phyloP scores from a whole-genome alignment of 30 jellyfish, hydroid and myxozoan species.

The Turritopsis dohrnii region DNA sequence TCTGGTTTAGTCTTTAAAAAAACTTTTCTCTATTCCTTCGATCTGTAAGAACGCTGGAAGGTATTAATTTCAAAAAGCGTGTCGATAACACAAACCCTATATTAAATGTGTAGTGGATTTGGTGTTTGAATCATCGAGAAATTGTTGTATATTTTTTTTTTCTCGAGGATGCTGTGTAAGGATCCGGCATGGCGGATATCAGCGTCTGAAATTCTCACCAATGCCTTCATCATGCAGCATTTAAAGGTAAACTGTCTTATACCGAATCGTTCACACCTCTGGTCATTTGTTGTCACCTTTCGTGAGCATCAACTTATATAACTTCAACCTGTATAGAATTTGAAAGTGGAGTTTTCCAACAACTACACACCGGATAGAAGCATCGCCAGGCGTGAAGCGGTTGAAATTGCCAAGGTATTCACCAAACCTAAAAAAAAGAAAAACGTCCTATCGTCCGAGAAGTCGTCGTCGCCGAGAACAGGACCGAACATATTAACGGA shows the following conservation, averaged over 20 bases:
- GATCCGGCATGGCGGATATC: constrained; percentile 65
- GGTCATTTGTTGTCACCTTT: too few species aligned
- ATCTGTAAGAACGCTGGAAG: too few species aligned
- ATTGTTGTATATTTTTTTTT: not conserved
- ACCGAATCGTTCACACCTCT: not conserved
- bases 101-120: too few species aligned
- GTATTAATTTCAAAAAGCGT: too few species aligned
- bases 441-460: not conserved
- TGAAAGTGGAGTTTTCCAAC: constrained; percentile 40
- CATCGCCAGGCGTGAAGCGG: constrained; percentile 42
- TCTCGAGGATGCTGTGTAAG: constrained; percentile 52
- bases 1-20: too few species aligned
- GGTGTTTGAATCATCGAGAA: not conserved
- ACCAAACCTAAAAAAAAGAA: not conserved
- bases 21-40: too few species aligned
- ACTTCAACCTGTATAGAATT: too few species aligned
- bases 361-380: constrained; percentile 7
- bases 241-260: constrained; percentile 36
- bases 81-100: too few species aligned
- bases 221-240: constrained; percentile 39
- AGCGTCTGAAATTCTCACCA: constrained; percentile 56
- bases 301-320: too few species aligned
- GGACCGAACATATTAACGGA: not conserved
- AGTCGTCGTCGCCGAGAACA: not conserved
- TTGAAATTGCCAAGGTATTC: constrained; percentile 46